These are phyloP conservation scores for Drosophila paracracens DNA, from an alignment of 2,888 invertebrate species.

Conservation along the genomic window DNA sequence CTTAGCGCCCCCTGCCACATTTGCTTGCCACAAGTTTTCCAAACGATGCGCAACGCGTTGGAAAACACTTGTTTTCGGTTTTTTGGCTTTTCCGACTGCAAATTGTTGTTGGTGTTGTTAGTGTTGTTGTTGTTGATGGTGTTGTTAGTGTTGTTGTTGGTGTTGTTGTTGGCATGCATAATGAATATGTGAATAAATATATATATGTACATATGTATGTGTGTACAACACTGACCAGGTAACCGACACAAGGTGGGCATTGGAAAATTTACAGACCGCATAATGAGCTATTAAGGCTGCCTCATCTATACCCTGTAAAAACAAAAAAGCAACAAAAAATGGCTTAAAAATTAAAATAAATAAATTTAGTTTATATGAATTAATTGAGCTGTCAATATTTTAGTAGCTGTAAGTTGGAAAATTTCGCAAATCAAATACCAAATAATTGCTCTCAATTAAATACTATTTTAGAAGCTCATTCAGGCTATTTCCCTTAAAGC, in stretches of 20 bases:
- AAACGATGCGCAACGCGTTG: slow-evolving; percentile 64
- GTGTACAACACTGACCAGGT: slow-evolving; percentile 36
- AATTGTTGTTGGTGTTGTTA: not conserved
- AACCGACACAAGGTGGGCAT: slow-evolving; percentile 56
- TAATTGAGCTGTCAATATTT: not conserved
- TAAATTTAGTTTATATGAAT: not conserved
- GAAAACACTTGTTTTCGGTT: slow-evolving; percentile 77
- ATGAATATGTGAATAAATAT: slow-evolving; percentile 15
- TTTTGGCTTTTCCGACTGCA: slow-evolving; percentile 58
- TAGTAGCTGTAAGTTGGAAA: not conserved
- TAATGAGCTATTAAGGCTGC: slow-evolving; percentile 11
- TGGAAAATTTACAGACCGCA: slow-evolving; percentile 45
- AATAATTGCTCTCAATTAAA: not conserved
- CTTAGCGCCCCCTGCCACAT: not conserved
- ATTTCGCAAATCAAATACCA: not conserved
- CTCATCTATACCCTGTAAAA: slow-evolving; percentile 36
- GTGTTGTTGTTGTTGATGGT: not conserved
- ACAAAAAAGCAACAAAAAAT: no score
- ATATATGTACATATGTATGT: not conserved
- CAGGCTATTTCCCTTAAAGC: not conserved
- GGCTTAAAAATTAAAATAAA: no score
- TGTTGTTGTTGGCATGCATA: slow-evolving; percentile 49
- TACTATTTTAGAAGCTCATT: not conserved
- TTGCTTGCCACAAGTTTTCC: slow-evolving; percentile 47
- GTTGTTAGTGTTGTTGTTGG: not conserved